A percentile compares a stretch with the other conserved stretches of the same genome.
phyloP scores from a whole-genome alignment of 2,113 vertebrate genomes.

The Nycticryphes semicollaris region DNA sequence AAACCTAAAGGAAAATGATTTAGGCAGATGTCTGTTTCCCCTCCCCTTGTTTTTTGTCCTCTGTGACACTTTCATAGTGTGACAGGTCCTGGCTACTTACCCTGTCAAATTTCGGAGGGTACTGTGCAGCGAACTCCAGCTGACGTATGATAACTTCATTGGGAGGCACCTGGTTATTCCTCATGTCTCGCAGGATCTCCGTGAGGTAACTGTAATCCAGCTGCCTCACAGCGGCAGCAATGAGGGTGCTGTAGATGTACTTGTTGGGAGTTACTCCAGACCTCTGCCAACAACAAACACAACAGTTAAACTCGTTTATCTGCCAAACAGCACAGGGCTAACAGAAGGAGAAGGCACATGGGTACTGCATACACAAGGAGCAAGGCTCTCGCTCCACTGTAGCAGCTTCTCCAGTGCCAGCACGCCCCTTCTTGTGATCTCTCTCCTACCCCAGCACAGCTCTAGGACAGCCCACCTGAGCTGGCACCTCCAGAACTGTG shows the following conservation, averaged over 20 bases:
- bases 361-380: neutral
- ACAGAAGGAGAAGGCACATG: neutral
- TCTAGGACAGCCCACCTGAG: neutral
- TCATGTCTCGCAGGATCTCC: conserved; percentile 85
- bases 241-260: conserved; percentile 88
- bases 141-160: conserved; percentile 90
- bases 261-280: conserved; percentile 84
- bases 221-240: conserved; percentile 79
- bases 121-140: conserved; percentile 90
- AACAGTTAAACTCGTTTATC: neutral
- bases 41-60: neutral
- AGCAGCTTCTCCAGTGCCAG: neutral
- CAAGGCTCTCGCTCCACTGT: rapidly evolving
- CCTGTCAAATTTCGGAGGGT: conserved; percentile 88
- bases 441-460: neutral
- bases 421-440: rapidly evolving
- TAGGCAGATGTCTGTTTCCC: neutral
- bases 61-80: neutral
- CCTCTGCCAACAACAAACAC: conserved; percentile 66
- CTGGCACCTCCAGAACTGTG: neutral
- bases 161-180: conserved; percentile 75
- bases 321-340: too few species aligned
- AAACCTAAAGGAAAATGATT: neutral
- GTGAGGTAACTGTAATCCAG: conserved; percentile 90
- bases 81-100: conserved; percentile 55